Evolutionary conservation across 2,797 vertebrate species (phyloP).

Genomic region (Okamejei kenojei): DNA sequence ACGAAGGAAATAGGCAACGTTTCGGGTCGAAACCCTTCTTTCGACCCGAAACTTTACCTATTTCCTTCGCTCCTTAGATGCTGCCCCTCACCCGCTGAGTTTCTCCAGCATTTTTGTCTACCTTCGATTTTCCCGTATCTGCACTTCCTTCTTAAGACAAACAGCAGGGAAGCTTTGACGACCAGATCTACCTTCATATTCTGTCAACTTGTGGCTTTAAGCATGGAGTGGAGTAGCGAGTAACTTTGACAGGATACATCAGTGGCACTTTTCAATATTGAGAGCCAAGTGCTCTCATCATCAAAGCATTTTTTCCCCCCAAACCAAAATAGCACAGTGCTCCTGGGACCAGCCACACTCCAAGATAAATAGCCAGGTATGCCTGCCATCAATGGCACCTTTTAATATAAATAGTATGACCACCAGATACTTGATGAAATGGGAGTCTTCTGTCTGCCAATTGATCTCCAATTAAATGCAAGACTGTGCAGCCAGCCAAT

Average conservation of each 20-base stretch:
- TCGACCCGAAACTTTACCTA: no score
- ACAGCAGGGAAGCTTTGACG: neutral
- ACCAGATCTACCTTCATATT: neutral
- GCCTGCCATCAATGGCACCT: constrained; percentile 5
- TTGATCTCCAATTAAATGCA: constrained; percentile 17
- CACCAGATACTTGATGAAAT: neutral
- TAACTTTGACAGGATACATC: neutral
- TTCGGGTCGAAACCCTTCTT: no score
- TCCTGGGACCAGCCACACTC: neutral
- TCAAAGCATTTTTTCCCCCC: neutral
- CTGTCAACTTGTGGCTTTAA: neutral
- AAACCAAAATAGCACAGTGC: neutral
- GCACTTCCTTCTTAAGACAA: neutral
- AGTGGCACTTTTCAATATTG: neutral
- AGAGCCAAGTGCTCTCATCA: neutral
- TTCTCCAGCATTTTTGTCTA: no score
- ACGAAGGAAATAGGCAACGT: no score
- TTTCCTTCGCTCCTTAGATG: no score
- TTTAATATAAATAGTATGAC: neutral
- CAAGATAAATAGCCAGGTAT: constrained; percentile 16
- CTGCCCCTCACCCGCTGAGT: no score
- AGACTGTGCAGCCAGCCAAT: neutral
- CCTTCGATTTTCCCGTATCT: no score
- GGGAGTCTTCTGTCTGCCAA: neutral
- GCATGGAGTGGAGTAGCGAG: neutral